These are phyloP conservation scores for Cepaea hortensis DNA, from an alignment of 2,888 invertebrate genomes.

Conservation along the genomic window DNA sequence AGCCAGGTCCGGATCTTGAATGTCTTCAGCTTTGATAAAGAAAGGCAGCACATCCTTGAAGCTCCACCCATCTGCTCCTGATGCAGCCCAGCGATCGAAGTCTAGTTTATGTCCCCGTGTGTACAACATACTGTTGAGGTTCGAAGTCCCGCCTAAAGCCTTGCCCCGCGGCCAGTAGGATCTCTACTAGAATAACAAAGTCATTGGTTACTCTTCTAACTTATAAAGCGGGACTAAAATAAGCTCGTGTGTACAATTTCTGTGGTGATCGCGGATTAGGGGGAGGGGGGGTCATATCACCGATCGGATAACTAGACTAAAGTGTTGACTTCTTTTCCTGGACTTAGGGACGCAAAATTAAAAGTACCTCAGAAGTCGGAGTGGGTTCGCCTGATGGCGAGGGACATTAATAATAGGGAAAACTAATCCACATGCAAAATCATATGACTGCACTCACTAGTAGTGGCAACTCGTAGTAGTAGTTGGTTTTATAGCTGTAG, in stretches of 20 bases:
- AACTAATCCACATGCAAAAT: not conserved
- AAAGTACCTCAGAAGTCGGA: too few relatives aligned
- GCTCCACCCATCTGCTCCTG: constrained; percentile 93
- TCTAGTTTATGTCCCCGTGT: constrained; percentile 89
- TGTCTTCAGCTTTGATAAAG: constrained; percentile 79
- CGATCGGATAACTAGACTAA: not conserved
- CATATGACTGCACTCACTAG: not conserved
- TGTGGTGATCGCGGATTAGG: not conserved
- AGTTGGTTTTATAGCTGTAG: not conserved
- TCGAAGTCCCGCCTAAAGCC: constrained; percentile 91
- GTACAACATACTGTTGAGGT: constrained; percentile 93
- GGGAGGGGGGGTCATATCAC: not conserved
- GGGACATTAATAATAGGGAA: too few relatives aligned
- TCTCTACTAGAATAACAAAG: constrained; percentile 76
- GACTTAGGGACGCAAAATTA: too few relatives aligned
- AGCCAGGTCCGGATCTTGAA: constrained; percentile 57
- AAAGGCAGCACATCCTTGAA: constrained; percentile 85
- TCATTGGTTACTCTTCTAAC: not conserved
- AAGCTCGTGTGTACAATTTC: not conserved
- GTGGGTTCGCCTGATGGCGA: too few relatives aligned
- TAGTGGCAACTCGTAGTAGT: too few relatives aligned
- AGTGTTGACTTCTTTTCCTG: too few relatives aligned
- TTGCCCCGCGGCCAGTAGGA: constrained; percentile 94
- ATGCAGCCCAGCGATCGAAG: constrained; percentile 89
- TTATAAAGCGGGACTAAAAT: not conserved